These are phyloP conservation scores for Cynoglossus semilaevis DNA, from an alignment of 2,113 vertebrate species.

Conservation along the genomic window DNA sequence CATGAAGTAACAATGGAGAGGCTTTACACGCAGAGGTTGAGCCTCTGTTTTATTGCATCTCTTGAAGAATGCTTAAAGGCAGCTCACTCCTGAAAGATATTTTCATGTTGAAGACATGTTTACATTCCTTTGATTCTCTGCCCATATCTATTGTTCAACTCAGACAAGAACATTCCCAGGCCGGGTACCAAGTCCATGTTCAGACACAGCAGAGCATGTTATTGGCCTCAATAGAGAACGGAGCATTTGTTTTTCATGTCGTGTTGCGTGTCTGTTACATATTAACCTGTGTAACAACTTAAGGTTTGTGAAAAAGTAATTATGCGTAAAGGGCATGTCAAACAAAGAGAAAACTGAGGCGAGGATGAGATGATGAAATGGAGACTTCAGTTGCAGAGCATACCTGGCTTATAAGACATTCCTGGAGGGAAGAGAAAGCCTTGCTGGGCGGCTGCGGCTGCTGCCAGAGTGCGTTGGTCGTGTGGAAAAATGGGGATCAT, in stretches of 20 bases:
- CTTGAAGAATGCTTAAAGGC: constrained; percentile 56
- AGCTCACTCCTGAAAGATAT: constrained; percentile 54
- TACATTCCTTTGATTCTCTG: constrained; percentile 64
- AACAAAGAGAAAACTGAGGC: constrained; percentile 2
- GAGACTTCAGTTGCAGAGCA: constrained; percentile 32
- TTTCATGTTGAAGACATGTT: constrained; percentile 71
- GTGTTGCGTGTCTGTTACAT: not conserved
- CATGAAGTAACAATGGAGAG: not conserved
- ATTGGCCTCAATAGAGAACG: constrained; percentile 15
- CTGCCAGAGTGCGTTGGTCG: constrained; percentile 99
- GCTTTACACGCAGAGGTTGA: constrained; percentile 3
- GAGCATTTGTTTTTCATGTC: constrained; percentile 8
- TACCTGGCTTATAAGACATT: constrained; percentile 99
- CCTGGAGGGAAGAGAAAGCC: constrained; percentile 98
- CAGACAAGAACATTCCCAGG: constrained; percentile 33
- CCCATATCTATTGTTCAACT: constrained; percentile 69
- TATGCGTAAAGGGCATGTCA: constrained; percentile 1
- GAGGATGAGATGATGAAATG: constrained; percentile 9
- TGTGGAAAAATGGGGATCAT: constrained; percentile 99
- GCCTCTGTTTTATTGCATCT: constrained; percentile 48
- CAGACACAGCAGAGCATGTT: constrained; percentile 43
- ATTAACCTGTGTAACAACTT: not conserved
- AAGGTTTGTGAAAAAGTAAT: not conserved
- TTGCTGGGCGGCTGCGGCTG: constrained; percentile 97
- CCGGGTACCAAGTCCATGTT: constrained; percentile 35